Conservation (phyloP, 2,113 vertebrate species). For the Seriola quinqueradiata region DNA sequence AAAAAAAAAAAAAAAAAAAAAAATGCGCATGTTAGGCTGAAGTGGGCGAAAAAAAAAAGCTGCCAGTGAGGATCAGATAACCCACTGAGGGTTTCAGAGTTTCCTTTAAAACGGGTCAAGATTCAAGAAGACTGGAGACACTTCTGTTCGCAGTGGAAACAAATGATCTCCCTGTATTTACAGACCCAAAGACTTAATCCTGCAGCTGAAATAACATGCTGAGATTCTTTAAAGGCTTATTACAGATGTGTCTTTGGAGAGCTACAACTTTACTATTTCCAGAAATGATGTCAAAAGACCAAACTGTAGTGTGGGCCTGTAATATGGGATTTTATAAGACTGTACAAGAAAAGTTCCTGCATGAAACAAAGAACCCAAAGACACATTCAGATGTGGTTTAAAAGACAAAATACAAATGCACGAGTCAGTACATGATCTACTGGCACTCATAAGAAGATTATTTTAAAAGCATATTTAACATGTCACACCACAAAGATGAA, state of each 20-base stretch:
- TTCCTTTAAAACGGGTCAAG: neutral
- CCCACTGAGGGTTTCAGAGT: neutral
- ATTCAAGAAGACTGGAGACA: neutral
- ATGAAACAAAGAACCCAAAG: no score
- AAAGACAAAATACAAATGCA: no score
- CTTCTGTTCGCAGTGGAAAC: neutral
- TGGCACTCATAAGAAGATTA: no score
- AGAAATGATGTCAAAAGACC: neutral
- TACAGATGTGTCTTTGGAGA: neutral
- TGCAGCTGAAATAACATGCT: neutral
- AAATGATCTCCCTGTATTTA: neutral
- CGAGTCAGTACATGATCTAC: no score
- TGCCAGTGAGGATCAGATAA: conserved; percentile 15
- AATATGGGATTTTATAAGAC: no score
- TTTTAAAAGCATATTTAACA: no score
- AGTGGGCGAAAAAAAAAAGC: neutral
- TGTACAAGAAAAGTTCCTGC: no score
- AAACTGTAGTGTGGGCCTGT: neutral
- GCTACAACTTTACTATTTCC: neutral
- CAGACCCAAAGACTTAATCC: neutral
- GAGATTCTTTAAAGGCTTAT: neutral
- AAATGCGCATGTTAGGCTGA: conserved; percentile 16
- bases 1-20: neutral
- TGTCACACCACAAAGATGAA: no score
- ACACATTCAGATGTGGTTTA: no score